phyloP scores from a whole-genome alignment of 2,888 invertebrate species.

The Pardosa pseudoannulata region DNA sequence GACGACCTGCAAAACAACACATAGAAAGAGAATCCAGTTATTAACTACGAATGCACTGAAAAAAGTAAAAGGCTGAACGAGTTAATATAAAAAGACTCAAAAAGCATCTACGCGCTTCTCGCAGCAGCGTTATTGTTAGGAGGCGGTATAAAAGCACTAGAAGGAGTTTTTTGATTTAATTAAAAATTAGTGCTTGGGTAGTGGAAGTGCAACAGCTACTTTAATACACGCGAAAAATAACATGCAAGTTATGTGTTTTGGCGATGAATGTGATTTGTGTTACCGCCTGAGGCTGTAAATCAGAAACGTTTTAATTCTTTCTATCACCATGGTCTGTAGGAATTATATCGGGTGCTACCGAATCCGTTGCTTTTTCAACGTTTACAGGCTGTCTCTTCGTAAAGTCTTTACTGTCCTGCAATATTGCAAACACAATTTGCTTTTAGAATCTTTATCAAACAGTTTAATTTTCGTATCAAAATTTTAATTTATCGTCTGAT shows the following conservation, averaged over 20 bases:
- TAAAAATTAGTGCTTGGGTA: neutral
- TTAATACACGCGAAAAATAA: neutral
- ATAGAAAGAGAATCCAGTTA: neutral
- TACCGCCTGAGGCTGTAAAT: neutral
- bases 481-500: too few species aligned
- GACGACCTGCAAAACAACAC: slow-evolving; percentile 35
- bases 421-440: too few species aligned
- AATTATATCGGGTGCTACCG: too few species aligned
- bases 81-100: neutral
- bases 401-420: too few species aligned
- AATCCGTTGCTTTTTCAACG: too few species aligned
- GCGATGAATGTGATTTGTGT: neutral
- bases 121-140: too few species aligned
- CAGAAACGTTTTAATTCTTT: neutral
- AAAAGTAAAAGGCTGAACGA: neutral
- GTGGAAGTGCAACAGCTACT: neutral
- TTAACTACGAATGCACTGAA: neutral
- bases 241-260: neutral
- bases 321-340: too few species aligned
- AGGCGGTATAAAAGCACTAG: too few species aligned
- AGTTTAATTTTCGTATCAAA: too few species aligned
- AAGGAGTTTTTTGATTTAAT: too few species aligned
- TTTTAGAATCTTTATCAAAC: too few species aligned
- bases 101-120: neutral
- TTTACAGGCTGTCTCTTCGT: too few species aligned